phyloP scores from a whole-genome alignment of 2,797 vertebrate species.

The Otolemur crassicaudatus region DNA sequence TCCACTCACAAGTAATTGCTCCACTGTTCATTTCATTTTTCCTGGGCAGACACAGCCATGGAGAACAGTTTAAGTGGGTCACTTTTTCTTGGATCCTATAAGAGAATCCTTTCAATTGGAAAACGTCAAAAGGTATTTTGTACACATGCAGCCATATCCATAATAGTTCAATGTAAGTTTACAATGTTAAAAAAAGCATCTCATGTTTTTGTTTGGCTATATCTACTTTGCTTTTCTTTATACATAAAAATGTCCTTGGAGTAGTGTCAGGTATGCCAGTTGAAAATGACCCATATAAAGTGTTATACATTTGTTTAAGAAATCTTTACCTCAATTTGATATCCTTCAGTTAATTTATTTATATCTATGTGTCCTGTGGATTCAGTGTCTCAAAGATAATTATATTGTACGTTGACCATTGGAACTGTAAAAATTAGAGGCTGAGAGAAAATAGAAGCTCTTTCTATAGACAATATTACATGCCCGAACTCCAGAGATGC shows the following conservation, averaged over 20 bases:
- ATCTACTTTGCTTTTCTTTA: conserved; percentile 36
- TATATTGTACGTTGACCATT: background rate
- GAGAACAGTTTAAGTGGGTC: background rate
- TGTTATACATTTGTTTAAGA: background rate
- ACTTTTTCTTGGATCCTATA: conserved; percentile 18
- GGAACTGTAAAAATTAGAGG: background rate
- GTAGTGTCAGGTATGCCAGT: background rate
- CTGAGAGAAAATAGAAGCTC: background rate
- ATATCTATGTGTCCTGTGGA: background rate
- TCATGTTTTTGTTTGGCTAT: background rate
- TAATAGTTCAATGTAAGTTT: background rate
- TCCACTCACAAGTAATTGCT: conserved; percentile 49
- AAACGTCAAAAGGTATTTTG: conserved; percentile 40
- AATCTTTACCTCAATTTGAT: background rate
- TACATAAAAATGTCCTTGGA: background rate
- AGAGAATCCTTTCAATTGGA: conserved; percentile 32
- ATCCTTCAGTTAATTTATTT: background rate
- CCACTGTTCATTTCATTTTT: conserved; percentile 1
- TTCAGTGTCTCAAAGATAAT: background rate
- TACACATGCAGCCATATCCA: background rate
- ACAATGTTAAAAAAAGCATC: background rate
- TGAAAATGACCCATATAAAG: background rate
- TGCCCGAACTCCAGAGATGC: background rate
- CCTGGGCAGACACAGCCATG: background rate
- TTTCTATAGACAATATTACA: background rate